Evolutionary conservation across 2,888 invertebrate species (phyloP).

Genomic region (Trypoxylon attenuatum): DNA sequence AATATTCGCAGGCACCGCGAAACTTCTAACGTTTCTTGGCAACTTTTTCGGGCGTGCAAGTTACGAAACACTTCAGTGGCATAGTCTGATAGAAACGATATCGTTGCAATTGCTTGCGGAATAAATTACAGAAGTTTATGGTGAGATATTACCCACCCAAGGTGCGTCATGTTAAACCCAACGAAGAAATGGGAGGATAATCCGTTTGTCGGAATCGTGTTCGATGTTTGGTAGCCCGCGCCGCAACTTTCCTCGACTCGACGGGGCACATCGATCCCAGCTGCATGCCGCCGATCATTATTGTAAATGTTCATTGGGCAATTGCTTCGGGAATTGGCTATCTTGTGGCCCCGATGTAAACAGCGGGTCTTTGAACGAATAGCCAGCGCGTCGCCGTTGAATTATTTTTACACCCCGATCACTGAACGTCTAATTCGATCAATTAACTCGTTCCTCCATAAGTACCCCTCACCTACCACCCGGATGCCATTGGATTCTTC

Average conservation of each 20-base stretch:
- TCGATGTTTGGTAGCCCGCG: not conserved
- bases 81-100: no score
- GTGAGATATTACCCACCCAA: no score
- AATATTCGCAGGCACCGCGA: no score
- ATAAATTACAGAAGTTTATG: not conserved
- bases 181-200: not conserved
- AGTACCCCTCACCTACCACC: slow-evolving; percentile 48
- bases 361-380: slow-evolving; percentile 22
- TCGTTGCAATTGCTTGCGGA: not conserved
- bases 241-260: slow-evolving; percentile 1
- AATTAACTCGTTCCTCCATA: slow-evolving; percentile 71
- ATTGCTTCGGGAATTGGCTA: slow-evolving; percentile 57
- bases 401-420: slow-evolving; percentile 59
- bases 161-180: no score
- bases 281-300: slow-evolving; percentile 40
- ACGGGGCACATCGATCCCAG: slow-evolving; percentile 24
- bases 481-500: not conserved
- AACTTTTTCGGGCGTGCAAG: no score
- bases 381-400: slow-evolving; percentile 30
- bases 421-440: slow-evolving; percentile 68
- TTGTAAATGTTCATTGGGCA: slow-evolving; percentile 60
- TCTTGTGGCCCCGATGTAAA: slow-evolving; percentile 40
- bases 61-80: no score
- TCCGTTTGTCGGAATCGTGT: not conserved
- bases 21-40: no score